Percentiles rank a stretch among this genome's conserved stretches.
These are phyloP conservation scores for Poeciliopsis turneri DNA, from an alignment of 2,797 vertebrate genomes.

Conservation along the genomic window DNA sequence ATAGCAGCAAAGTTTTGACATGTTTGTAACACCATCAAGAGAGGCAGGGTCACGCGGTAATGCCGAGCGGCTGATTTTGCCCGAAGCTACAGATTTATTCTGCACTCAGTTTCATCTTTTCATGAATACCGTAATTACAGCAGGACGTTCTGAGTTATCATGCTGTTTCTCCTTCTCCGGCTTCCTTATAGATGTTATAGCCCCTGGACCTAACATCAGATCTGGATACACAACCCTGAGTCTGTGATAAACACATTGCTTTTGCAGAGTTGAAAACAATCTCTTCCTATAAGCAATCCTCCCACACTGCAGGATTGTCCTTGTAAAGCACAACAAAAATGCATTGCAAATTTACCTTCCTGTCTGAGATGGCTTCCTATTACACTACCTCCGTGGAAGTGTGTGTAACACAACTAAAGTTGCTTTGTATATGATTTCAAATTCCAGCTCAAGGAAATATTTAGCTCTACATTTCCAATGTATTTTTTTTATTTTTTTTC, in stretches of 20 bases:
- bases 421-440: slow-evolving; percentile 30
- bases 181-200: slow-evolving; percentile 52
- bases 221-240: slow-evolving; percentile 43
- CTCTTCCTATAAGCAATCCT: slow-evolving; percentile 39
- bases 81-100: slow-evolving; percentile 81
- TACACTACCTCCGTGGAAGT: slow-evolving; percentile 17
- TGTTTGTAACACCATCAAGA: slow-evolving; percentile 80
- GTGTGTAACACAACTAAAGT: slow-evolving; percentile 30
- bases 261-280: slow-evolving; percentile 45
- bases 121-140: slow-evolving; percentile 78
- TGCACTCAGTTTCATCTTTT: slow-evolving; percentile 80
- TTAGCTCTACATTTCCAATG: slow-evolving; percentile 16
- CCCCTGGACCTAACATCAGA: slow-evolving; percentile 50
- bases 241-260: slow-evolving; percentile 56
- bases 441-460: slow-evolving; percentile 37
- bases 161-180: slow-evolving; percentile 54
- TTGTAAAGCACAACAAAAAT: slow-evolving; percentile 49
- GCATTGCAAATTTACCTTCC: slow-evolving; percentile 50
- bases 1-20: slow-evolving; percentile 84
- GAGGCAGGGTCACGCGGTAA: slow-evolving; percentile 86
- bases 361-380: slow-evolving; percentile 43
- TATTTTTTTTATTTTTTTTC: neutral
- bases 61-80: slow-evolving; percentile 84
- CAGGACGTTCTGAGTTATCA: slow-evolving; percentile 74
- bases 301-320: slow-evolving; percentile 50